A percentile compares a stretch with the other conserved stretches of the same genome.
phyloP scores from a whole-genome alignment of 2,113 vertebrate genomes.

The Cervus canadensis region DNA sequence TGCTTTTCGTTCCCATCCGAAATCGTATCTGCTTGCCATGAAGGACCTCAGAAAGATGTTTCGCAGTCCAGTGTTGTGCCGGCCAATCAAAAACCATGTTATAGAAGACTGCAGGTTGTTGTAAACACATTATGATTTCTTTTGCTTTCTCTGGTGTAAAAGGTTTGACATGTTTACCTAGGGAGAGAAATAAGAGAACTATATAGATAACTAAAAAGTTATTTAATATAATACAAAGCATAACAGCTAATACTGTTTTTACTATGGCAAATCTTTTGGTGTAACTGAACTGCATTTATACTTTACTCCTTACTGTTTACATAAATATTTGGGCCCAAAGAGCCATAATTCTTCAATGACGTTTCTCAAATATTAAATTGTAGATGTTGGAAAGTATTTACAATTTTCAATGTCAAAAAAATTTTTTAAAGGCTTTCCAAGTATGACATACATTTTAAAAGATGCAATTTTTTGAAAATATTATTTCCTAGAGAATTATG shows the following conservation, averaged over 20 bases:
- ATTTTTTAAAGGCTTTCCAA: conserved; percentile 37
- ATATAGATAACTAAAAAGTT: conserved; percentile 31
- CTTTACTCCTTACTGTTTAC: not conserved
- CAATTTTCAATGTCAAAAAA: conserved; percentile 59
- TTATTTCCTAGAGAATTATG: not conserved
- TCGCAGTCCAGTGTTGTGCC: conserved; percentile 85
- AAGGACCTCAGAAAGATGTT: conserved; percentile 83
- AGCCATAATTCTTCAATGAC: not conserved
- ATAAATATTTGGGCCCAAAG: not conserved
- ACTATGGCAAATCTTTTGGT: conserved; percentile 7
- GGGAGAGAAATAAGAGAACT: conserved; percentile 32
- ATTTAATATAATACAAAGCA: not conserved
- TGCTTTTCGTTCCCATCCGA: conserved; percentile 85
- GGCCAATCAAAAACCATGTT: conserved; percentile 92
- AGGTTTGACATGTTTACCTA: conserved; percentile 84
- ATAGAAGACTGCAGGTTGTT: conserved; percentile 89
- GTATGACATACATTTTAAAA: conserved; percentile 49
- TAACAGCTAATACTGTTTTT: conserved; percentile 19
- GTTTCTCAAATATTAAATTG: conserved; percentile 50
- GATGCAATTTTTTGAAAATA: conserved; percentile 44
- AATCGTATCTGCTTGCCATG: conserved; percentile 84
- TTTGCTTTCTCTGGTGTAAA: conserved; percentile 87
- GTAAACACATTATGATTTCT: conserved; percentile 85
- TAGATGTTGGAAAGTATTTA: conserved; percentile 35
- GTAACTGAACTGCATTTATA: not conserved